Conservation (phyloP, 1,140 invertebrate species). For the Protaetia brevitarsis region DNA sequence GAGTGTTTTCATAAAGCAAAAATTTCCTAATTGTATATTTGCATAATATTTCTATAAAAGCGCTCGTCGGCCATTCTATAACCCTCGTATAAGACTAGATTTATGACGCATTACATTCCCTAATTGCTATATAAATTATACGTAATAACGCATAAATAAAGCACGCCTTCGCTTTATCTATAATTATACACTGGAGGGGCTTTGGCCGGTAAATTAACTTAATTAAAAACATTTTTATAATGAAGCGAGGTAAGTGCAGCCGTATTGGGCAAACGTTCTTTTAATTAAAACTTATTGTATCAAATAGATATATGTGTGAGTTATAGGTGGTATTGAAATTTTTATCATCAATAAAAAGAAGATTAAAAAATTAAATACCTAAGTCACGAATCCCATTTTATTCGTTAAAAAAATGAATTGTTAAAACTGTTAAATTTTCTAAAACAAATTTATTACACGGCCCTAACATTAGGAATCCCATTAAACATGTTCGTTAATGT, state of each 20-base stretch:
- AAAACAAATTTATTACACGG: not conserved
- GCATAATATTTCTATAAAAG: slow-evolving; percentile 3
- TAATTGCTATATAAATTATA: slow-evolving; percentile 21
- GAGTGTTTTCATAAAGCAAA: not conserved
- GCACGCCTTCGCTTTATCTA: slow-evolving; percentile 1
- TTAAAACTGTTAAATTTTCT: not conserved
- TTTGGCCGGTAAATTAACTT: slow-evolving; percentile 22
- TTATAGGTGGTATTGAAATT: too few relatives aligned
- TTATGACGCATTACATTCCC: not conserved
- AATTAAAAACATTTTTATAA: slow-evolving; percentile 24
- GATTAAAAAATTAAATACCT: too few relatives aligned
- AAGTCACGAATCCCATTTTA: too few relatives aligned
- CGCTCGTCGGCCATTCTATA: not conserved
- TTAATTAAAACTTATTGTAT: slow-evolving; percentile 17
- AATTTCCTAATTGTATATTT: not conserved
- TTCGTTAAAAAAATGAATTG: too few relatives aligned
- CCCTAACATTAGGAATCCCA: not conserved
- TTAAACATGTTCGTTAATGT: slow-evolving; percentile 1
- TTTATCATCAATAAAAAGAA: too few relatives aligned
- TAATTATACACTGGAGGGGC: slow-evolving; percentile 2
- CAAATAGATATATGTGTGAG: too few relatives aligned
- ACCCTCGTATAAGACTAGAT: not conserved
- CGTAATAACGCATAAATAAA: slow-evolving; percentile 18
- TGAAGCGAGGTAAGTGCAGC: not conserved
- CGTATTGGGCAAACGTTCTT: not conserved